These are phyloP conservation scores for Littorina saxatilis DNA, from an alignment of 1,140 invertebrate genomes.

Conservation along the genomic window DNA sequence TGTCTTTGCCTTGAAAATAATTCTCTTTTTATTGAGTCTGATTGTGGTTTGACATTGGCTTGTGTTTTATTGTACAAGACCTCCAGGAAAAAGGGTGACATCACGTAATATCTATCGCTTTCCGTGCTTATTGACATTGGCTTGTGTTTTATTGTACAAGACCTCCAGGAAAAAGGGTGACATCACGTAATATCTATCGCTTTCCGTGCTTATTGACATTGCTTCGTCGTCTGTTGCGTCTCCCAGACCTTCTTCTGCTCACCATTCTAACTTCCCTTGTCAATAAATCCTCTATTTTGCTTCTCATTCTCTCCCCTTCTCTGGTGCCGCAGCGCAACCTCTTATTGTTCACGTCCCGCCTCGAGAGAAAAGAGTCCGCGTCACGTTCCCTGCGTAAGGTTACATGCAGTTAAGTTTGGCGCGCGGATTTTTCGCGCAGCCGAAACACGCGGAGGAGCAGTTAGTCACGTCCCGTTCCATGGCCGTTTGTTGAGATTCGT, in stretches of 20 bases:
- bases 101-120: background rate
- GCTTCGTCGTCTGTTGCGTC: background rate
- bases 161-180: background rate
- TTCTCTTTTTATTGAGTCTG: too few species aligned
- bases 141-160: background rate
- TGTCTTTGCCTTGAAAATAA: too few species aligned
- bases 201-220: background rate
- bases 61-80: background rate
- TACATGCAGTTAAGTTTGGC: background rate
- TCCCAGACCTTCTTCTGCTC: background rate
- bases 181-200: constrained; percentile 14
- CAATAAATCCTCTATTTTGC: constrained; percentile 15
- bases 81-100: too few species aligned
- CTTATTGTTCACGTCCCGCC: constrained; percentile 17
- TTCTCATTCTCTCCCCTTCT: constrained; percentile 8
- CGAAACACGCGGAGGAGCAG: background rate
- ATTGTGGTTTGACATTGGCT: too few species aligned
- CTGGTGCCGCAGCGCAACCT: constrained; percentile 2
- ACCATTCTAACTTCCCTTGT: background rate
- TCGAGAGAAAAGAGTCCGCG: constrained; percentile 22
- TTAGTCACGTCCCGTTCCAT: constrained; percentile 9
- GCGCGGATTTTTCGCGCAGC: constrained; percentile 1
- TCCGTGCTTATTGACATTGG: background rate
- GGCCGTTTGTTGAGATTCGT: too few species aligned
- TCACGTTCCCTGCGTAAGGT: constrained; percentile 24